Percentiles rank a stretch among this genome's conserved stretches.
Evolutionary conservation across 2,888 invertebrate genomes (phyloP).

Genomic region (Nemoura dubitans): DNA sequence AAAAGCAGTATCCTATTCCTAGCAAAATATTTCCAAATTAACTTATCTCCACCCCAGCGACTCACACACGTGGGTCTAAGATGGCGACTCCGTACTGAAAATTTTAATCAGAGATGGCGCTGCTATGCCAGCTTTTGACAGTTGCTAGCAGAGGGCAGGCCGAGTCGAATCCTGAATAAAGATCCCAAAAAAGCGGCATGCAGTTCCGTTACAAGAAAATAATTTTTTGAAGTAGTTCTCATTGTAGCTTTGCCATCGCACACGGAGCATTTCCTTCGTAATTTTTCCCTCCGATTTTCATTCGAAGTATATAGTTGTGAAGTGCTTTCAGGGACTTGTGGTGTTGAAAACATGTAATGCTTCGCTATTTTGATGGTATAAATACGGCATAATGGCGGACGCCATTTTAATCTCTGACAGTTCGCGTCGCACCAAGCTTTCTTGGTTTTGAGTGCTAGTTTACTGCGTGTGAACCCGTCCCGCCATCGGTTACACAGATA

Average conservation of each 20-base stretch:
- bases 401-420: constrained; percentile 51
- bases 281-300: no score
- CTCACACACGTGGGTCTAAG: not conserved
- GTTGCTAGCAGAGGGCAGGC: not conserved
- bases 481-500: not conserved
- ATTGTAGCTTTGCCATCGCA: not conserved
- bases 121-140: not conserved
- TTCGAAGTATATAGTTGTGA: not conserved
- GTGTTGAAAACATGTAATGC: not conserved
- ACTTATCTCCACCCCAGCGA: no score
- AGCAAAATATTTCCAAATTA: no score
- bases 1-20: no score
- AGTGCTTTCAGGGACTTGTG: not conserved
- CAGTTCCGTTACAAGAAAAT: constrained; percentile 24
- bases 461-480: not conserved
- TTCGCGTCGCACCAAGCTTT: constrained; percentile 45
- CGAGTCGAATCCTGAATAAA: not conserved
- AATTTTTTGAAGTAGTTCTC: not conserved
- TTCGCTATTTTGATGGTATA: not conserved
- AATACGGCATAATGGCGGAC: constrained; percentile 43
- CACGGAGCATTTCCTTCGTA: not conserved
- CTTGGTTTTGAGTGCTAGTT: constrained; percentile 22
- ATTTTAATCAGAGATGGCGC: not conserved
- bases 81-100: not conserved
- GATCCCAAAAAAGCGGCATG: not conserved